Evolutionary conservation across 1,140 invertebrate genomes (phyloP).

Genomic region (Heliothis virescens): DNA sequence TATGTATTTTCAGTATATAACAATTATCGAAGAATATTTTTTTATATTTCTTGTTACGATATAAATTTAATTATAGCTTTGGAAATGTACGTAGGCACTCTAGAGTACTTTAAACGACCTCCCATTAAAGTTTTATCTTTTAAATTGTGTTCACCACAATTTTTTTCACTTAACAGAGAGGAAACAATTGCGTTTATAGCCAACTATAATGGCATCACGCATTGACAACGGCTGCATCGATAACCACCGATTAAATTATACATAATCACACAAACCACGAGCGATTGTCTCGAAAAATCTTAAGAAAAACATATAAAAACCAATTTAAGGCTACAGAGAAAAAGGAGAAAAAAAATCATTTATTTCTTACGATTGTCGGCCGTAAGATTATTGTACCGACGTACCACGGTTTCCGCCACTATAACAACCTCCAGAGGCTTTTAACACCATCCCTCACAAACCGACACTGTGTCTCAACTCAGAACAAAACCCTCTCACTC

Average conservation of each 20-base stretch:
- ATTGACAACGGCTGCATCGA: conserved; percentile 62
- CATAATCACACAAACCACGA: conserved; percentile 65
- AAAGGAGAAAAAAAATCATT: conserved; percentile 75
- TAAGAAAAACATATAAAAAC: conserved; percentile 79
- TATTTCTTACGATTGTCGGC: conserved; percentile 78
- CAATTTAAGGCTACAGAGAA: conserved; percentile 67
- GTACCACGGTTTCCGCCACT: conserved; percentile 70
- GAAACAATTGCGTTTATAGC: conserved; percentile 39
- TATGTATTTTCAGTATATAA: too few relatives aligned
- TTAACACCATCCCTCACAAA: conserved; percentile 35
- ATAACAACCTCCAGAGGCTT: conserved; percentile 45
- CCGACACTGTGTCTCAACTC: conserved; percentile 45
- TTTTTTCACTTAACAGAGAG: conserved; percentile 4
- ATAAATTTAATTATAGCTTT: background rate
- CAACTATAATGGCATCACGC: conserved; percentile 55
- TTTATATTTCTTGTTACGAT: too few relatives aligned
- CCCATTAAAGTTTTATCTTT: conserved; percentile 35
- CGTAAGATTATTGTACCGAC: conserved; percentile 68
- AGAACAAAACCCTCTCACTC: conserved; percentile 14
- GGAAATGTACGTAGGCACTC: background rate
- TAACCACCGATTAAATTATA: conserved; percentile 70
- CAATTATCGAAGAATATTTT: too few relatives aligned
- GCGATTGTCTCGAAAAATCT: conserved; percentile 66
- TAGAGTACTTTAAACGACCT: background rate
- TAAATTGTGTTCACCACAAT: conserved; percentile 6